Evolutionary conservation across 1,140 invertebrate genomes (phyloP), one percentile per base, ranked within the genome.

Genomic region (Caenorhabditis latens): DNA sequence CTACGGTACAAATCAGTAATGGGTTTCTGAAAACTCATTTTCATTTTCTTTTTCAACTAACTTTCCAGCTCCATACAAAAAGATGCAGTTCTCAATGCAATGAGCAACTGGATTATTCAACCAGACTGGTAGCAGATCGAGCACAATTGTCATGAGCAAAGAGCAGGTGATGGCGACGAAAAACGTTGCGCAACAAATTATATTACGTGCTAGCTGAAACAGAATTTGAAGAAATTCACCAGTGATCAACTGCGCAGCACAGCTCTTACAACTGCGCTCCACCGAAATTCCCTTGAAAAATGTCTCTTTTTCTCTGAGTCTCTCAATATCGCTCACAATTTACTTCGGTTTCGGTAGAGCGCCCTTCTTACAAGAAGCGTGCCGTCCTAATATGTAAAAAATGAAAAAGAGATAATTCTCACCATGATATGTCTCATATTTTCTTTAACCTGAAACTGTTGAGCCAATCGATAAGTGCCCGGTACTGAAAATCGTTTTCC

Each of bases 361-460:
- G 32, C 32, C 0, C 1, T 32, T 32, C 1, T 32, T n/a, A n/a
- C n/a, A 32, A 32, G 32, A 32, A 32, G 32, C 2, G 32, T 32
- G 2, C 32, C 32, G 32, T 32, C 1, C 32, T 32, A 32, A 32
- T 32, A n/a, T n/a, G n/a, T n/a, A n/a, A n/a, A n/a, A 32, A 32
- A 32, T 2, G 32, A 32, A 32, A 32, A 32, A 1, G 32, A 32
- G 2, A 32, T 32, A 32, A 32, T 32, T 32, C 61, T 14, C 8
- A 46, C 65, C 65, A 71, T 71, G 4, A 71, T 71, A 71, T 71
- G 65, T 11, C 65, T 40, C 16, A 71, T 71, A 71, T 71, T 71
- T 42, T 71, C 65, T 8, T 71, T 71, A 14, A 71, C 65, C 19
- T 71, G 65, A 71, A 71, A 71, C 42, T 71, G 65, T n/a, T 71